Percentiles rank a stretch among this genome's conserved stretches.
Conservation (phyloP, 2,888 invertebrate genomes). For the Eupeodes latifasciatus region DNA sequence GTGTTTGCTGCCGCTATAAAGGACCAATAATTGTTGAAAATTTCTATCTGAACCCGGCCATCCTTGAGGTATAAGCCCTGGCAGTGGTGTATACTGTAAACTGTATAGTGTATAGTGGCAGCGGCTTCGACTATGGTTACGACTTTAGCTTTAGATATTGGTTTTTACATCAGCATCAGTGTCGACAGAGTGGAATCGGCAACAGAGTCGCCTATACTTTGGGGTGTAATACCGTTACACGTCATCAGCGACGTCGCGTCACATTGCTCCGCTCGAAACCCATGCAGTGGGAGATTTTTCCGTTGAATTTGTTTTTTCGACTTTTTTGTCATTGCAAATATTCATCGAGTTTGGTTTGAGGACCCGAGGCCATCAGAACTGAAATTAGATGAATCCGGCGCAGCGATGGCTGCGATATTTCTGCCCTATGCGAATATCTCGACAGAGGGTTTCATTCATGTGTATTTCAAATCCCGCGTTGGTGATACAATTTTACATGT, state of each 20-base stretch:
- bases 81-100: not conserved
- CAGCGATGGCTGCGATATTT: conserved; percentile 34
- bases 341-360: conserved; percentile 27
- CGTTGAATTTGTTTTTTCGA: not conserved
- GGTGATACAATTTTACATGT: conserved; percentile 39
- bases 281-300: not conserved
- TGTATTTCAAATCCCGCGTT: conserved; percentile 35
- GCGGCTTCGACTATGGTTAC: not conserved
- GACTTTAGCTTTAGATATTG: not conserved
- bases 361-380: conserved; percentile 30
- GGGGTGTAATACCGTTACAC: not conserved
- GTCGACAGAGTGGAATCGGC: conserved; percentile 10
- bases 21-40: conserved; percentile 65
- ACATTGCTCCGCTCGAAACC: no score
- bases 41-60: conserved; percentile 31
- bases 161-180: not conserved
- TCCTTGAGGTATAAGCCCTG: conserved; percentile 21
- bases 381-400: conserved; percentile 53
- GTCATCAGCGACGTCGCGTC: not conserved
- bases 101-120: not conserved
- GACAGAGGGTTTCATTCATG: conserved; percentile 9
- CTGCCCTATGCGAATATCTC: not conserved
- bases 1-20: conserved; percentile 50
- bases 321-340: conserved; percentile 22
- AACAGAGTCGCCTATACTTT: conserved; percentile 4